Base-by-base conservation (phyloP, 2,113 vertebrate species). In the Nothoprocta pentlandii region DNA sequence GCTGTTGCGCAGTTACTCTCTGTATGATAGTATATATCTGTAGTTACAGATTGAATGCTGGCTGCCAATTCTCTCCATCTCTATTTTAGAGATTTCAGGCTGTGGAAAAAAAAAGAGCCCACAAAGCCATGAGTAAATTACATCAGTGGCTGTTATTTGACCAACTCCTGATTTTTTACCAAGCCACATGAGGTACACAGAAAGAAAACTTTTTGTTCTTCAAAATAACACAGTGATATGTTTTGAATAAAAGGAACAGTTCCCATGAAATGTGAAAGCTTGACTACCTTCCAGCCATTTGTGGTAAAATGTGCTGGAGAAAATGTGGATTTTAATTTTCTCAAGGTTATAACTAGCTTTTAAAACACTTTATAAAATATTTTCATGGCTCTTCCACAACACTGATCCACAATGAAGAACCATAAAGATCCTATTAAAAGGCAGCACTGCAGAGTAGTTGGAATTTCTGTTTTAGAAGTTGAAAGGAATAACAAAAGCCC, bases 401-500 rank as follows among this genome's bases (percentile, higher is more conserved):
- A 74, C 56, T 78, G 74, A 94, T 80, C 71, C 7, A 5, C 16
- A 42, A 23, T 41, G 39, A 77, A 30, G 22, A 22, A 10, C 22
- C 12, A n/a, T 59, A 86, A 94, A 32, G 54, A 90, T 67, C 28
- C 36, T 16, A 46, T 61, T 83, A 90, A 75, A 90, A 21, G 14
- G 79, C 6, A 83, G 39, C 22, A 51, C 62, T 79, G 41, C 63
- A 73, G 89, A 95, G 36, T 62, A 76, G 44, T 93, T 67, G 6
- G 14, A 28, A 76, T 90, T 92, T 92, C 59, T 79, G 3, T 85
- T 90, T 69, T 56, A 36, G 34, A 92, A 87, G 46, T 54, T 81
- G 63, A 87, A 84, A 90, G 56, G 30, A 81, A 58, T 47, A 92
- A 87, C 7, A 79, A 93, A 94, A 92, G 69, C 68, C 67, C 70